A percentile compares a stretch with the other conserved stretches of the same genome.
Conservation (phyloP, 2,113 vertebrate species). For the Sinocyclocheilus anshuiensis region DNA sequence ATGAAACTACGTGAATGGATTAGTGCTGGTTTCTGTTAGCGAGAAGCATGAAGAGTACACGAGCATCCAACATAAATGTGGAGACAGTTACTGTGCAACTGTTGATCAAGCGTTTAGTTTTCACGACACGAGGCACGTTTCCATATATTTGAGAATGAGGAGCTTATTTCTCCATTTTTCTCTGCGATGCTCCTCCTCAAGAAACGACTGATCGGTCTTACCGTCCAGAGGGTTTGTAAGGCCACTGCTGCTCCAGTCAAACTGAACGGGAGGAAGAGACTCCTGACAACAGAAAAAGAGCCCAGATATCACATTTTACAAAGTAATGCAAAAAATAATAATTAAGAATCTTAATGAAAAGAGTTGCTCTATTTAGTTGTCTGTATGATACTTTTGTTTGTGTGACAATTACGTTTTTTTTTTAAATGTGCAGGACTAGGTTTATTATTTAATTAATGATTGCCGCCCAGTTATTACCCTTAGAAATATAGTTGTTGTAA, state of each 20-base stretch:
- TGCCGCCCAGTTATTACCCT: not conserved
- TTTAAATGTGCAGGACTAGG: too few relatives aligned
- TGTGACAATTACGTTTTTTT: too few relatives aligned
- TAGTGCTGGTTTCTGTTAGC: not conserved
- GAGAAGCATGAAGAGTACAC: not conserved
- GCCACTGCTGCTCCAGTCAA: slow-evolving; percentile 99
- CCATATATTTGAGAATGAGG: slow-evolving; percentile 5
- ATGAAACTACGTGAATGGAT: not conserved
- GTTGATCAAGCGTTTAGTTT: not conserved
- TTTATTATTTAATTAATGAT: too few relatives aligned
- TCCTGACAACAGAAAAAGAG: slow-evolving; percentile 76
- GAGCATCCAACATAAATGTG: not conserved
- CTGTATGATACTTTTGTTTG: too few relatives aligned
- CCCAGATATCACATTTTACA: not conserved
- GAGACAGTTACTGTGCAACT: not conserved
- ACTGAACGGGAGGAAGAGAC: slow-evolving; percentile 97
- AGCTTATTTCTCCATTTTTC: not conserved
- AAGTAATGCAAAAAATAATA: not conserved
- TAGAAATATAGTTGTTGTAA: not conserved
- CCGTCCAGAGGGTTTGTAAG: slow-evolving; percentile 99
- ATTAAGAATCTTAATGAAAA: not conserved
- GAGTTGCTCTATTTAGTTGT: too few relatives aligned
- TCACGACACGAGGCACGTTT: not conserved
- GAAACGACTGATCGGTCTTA: slow-evolving; percentile 71
- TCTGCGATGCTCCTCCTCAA: not conserved